These are phyloP conservation scores for Rhincodon typus DNA, from an alignment of 2,797 vertebrate species.

Conservation along the genomic window DNA sequence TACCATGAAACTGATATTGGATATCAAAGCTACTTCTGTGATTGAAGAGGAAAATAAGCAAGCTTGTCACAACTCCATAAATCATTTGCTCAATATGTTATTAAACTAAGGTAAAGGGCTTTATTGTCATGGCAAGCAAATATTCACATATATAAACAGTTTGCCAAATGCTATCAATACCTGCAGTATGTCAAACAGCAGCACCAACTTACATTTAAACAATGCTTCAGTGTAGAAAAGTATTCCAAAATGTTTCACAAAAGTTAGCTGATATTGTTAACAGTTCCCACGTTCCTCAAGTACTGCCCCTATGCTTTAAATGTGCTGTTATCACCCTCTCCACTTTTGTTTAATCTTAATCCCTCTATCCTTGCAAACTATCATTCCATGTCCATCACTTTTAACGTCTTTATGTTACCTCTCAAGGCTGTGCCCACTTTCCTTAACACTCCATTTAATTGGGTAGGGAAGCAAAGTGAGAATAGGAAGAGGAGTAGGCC, in stretches of 20 bases:
- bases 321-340: not conserved
- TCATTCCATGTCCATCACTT: too few species aligned
- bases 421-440: too few species aligned
- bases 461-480: too few species aligned
- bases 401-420: too few species aligned
- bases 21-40: too few species aligned
- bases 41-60: conserved; percentile 17
- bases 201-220: not conserved
- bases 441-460: too few species aligned
- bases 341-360: not conserved
- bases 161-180: not conserved
- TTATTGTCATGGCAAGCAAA: not conserved
- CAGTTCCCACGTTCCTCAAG: not conserved
- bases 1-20: not conserved
- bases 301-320: not conserved
- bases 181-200: not conserved
- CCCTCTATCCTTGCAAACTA: too few species aligned
- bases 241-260: too few species aligned
- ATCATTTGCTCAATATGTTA: not conserved
- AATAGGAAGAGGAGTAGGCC: too few species aligned
- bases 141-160: not conserved
- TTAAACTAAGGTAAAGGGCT: not conserved
- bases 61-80: conserved; percentile 1
- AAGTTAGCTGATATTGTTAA: not conserved
- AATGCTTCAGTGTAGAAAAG: not conserved